A percentile compares a stretch with the other conserved stretches of the same genome.
Evolutionary conservation across 2,888 invertebrate genomes (phyloP).

Genomic region (Liopterus haemorrhoidalis): DNA sequence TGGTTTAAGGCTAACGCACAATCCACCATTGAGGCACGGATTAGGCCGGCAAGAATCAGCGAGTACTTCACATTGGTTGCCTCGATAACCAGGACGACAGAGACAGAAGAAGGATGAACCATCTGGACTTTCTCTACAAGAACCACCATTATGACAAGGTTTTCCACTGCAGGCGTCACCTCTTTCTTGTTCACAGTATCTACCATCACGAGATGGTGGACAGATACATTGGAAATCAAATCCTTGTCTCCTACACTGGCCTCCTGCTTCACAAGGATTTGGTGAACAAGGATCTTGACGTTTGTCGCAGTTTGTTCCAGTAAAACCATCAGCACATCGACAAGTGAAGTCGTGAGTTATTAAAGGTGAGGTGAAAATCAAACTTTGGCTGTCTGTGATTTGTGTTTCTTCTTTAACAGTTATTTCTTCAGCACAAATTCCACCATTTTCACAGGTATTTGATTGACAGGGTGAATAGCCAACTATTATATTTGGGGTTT

Average conservation of each 20-base stretch:
- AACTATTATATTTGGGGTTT: slow-evolving; percentile 56
- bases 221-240: slow-evolving; percentile 81
- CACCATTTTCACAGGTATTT: slow-evolving; percentile 71
- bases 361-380: slow-evolving; percentile 78
- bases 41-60: slow-evolving; percentile 88
- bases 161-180: slow-evolving; percentile 79
- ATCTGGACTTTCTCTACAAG: slow-evolving; percentile 82
- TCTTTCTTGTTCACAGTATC: slow-evolving; percentile 75
- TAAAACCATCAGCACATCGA: slow-evolving; percentile 77
- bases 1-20: slow-evolving; percentile 81
- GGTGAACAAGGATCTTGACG: slow-evolving; percentile 87
- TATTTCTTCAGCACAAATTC: slow-evolving; percentile 66
- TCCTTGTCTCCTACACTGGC: slow-evolving; percentile 76
- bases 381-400: slow-evolving; percentile 72
- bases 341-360: slow-evolving; percentile 74
- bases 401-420: slow-evolving; percentile 63
- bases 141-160: slow-evolving; percentile 87
- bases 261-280: slow-evolving; percentile 80
- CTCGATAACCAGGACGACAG: slow-evolving; percentile 85
- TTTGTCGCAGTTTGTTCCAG: slow-evolving; percentile 74
- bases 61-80: slow-evolving; percentile 82
- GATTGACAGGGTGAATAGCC: slow-evolving; percentile 72
- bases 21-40: slow-evolving; percentile 85
- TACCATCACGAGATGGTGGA: slow-evolving; percentile 71
- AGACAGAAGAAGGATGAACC: slow-evolving; percentile 86